phyloP scores from a whole-genome alignment of 2,113 vertebrate species.

The Phyllostomus discolor region DNA sequence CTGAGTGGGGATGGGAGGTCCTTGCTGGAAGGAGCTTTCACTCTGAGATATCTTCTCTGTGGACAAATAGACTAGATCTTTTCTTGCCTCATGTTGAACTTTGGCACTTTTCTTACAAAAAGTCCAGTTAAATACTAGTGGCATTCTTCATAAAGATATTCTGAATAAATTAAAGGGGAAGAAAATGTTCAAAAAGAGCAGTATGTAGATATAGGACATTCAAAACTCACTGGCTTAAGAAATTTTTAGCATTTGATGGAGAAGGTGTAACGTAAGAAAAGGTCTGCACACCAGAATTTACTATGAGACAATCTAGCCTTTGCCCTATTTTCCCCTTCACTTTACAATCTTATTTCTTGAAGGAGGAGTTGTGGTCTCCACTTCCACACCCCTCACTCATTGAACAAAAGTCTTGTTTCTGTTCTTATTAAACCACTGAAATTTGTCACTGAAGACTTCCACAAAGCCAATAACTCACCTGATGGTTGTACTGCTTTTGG shows the following conservation, averaged over 20 bases:
- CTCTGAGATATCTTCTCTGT: not conserved
- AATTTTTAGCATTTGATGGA: not conserved
- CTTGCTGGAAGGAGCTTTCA: not conserved
- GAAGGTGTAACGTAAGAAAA: not conserved
- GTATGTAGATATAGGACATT: not conserved
- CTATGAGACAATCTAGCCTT: not conserved
- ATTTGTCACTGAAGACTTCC: not conserved
- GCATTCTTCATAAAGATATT: not conserved
- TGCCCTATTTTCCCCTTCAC: not conserved
- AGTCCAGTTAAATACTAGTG: not conserved
- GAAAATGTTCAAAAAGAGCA: not conserved
- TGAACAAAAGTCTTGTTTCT: not conserved
- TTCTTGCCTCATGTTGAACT: rapidly evolving
- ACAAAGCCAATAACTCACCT: not conserved
- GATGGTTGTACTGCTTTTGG: not conserved
- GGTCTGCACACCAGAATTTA: not conserved
- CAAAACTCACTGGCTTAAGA: not conserved
- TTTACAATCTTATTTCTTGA: not conserved
- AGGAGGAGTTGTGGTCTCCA: not conserved
- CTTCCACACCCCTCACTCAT: not conserved
- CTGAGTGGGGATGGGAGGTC: not conserved
- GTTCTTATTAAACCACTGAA: not conserved
- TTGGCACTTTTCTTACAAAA: not conserved
- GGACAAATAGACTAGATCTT: rapidly evolving
- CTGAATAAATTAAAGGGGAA: not conserved